Base-by-base conservation (phyloP, 2,113 vertebrate genomes). In the Cepphus grylle region DNA sequence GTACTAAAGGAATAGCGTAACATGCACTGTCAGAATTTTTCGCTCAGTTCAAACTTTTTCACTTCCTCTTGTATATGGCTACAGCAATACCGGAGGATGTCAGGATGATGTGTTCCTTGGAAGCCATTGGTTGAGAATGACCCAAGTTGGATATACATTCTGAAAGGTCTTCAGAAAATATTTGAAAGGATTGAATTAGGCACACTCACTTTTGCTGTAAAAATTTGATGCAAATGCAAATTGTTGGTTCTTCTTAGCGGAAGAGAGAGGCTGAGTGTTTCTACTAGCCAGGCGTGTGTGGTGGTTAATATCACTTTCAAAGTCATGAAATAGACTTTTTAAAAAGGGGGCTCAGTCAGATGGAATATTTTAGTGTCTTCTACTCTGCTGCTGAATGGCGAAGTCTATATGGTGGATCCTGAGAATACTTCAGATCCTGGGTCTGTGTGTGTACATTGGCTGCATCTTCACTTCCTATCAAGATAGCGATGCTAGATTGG, bases 301-400 rank as follows among this genome's bases (percentile, higher is more conserved):
- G 16, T 69, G 47, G 30, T 86, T 43, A 72, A 14, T 45, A 34
- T 19, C 58, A 52, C 29, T 61, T 91, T 25, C 0, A 0, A 67
- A 88, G 47, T 38, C 7, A 15, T 25, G 15, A 81, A 67, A 16
- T 45, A 55, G 45, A 29, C 7, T 73, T 93, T 55, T 55, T 53
- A 30, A 72, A 65, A 79, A 25, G 0, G 0, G 13, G 1, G 7
- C 65, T 76, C 18, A 43, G 5, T 45, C 65, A 49, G 14, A 23
- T 69, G 15, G 63, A 86, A 20, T 91, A 20, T 29, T 69, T 65
- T 30, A 59, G 8, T 67, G 30, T 40, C 30, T 49, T 30, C 26
- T 73, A 4, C 36, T 85, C 8, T 85, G 40, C 25, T 67, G 30
- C 58, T 76, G 72, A 76, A 69, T 65, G 30, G 3, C 34, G 40